Base-by-base conservation (phyloP, 2,888 invertebrate species). In the Drosophila infuscata region DNA sequence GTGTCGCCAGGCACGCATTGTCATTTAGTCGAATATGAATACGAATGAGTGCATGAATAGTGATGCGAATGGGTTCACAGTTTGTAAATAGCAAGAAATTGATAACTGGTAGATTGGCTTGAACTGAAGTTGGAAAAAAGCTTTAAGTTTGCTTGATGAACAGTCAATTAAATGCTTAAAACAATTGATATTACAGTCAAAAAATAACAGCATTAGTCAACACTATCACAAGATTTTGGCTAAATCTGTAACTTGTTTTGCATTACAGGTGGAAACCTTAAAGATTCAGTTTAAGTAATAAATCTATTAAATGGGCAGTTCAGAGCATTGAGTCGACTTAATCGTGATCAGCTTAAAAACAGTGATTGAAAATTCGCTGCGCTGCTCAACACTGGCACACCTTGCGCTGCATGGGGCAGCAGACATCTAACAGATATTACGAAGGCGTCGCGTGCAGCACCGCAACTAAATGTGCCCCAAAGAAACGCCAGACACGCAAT, bases 1-100 rank as follows among this genome's bases (percentile, higher is more conserved):
- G 86, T 87, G 86, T 88, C 83, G 76, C 74, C 77, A 70, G 81
- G 88, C 85, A 89, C 84, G 84, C 79, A 87, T 89, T 89, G 83
- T 88, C 77, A 80, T 78, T 78, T 64, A 80, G 76, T 66, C 62
- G 12, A 65, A 69, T 60, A 9, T 43, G 17, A 56, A 51, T 57
- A 7, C 41, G 54, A 32, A 25, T n/a, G 33, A 57, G 36, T 38
- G 43, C 32, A 30, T 30, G 3, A 30, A 41, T 29, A 57, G 69
- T 33, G 64, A 58, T 79, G 76, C 35, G 41, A 54, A 20, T 51
- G 49, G 33, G 15, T 41, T 32, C 5, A 32, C 25, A n/a, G 77
- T 62, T 36, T 1, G 29, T 30, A 4, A 11, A 25, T 8, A 2
- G 8, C 1, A 35, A 1, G 3, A 41, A 30, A 8, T 2, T 53